A percentile compares a stretch with the other conserved stretches of the same genome.
Conservation (phyloP, 2,113 vertebrate species). For the Anser cygnoides region DNA sequence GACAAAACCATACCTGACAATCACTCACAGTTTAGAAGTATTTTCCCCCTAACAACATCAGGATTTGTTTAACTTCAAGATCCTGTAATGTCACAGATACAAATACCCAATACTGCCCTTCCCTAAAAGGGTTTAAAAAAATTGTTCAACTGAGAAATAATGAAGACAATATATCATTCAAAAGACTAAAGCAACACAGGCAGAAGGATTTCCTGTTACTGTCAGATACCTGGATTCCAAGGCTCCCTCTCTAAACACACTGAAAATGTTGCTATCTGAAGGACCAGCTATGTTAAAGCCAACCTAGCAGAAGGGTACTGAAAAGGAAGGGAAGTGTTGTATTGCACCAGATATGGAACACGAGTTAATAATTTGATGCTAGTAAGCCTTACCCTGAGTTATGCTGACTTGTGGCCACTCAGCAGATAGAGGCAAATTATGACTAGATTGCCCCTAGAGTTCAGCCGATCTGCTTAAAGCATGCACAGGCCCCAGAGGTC, state of each 20-base stretch:
- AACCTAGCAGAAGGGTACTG: background rate
- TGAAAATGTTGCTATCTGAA: background rate
- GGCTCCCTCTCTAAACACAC: background rate
- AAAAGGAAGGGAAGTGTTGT: background rate
- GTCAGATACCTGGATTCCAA: background rate
- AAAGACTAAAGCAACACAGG: background rate
- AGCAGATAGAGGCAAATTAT: background rate
- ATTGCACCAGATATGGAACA: too few species aligned
- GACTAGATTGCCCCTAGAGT: background rate
- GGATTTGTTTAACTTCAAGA: background rate
- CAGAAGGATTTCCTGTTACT: background rate
- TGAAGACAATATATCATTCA: background rate
- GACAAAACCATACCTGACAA: background rate
- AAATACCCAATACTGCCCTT: background rate
- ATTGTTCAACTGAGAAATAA: too few species aligned
- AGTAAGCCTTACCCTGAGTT: background rate
- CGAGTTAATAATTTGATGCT: background rate
- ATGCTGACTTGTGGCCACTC: background rate
- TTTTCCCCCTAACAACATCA: background rate
- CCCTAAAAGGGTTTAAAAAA: background rate
- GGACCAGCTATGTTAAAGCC: background rate
- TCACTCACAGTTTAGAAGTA: background rate
- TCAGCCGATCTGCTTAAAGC: background rate
- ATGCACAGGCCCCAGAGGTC: background rate
- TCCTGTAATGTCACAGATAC: background rate